Conservation (phyloP, 2,113 vertebrate genomes). For the Laticauda colubrina region DNA sequence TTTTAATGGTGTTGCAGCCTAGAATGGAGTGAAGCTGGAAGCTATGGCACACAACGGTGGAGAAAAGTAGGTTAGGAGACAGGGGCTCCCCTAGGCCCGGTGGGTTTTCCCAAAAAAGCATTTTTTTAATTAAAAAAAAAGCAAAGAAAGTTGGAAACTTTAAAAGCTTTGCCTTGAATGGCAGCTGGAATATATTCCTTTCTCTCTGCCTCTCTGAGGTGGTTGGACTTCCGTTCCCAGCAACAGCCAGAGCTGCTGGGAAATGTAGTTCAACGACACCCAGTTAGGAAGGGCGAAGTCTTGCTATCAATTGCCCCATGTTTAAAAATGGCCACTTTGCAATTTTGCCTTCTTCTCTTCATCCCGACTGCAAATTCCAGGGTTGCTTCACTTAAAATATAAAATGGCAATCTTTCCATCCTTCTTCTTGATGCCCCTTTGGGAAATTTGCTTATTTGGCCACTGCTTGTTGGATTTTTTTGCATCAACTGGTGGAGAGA, state of each 20-base stretch:
- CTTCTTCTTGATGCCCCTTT: background rate
- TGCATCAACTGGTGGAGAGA: background rate
- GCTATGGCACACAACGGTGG: background rate
- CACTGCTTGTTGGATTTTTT: background rate
- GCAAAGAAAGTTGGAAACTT: background rate
- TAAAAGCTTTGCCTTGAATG: background rate
- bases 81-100: too few relatives aligned
- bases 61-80: background rate
- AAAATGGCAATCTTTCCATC: background rate
- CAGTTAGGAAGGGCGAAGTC: background rate
- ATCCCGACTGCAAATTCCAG: background rate
- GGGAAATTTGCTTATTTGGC: background rate
- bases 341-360: background rate
- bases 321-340: background rate
- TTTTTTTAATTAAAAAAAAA: background rate
- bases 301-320: background rate
- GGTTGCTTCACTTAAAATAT: background rate
- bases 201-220: background rate
- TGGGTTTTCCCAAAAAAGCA: background rate
- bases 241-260: background rate
- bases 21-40: background rate
- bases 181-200: background rate
- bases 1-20: conserved; percentile 8
- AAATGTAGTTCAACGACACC: background rate
- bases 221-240: background rate